These are phyloP conservation scores for Lithophane semibrunnea DNA, from an alignment of 2,888 invertebrate genomes.

Conservation along the genomic window DNA sequence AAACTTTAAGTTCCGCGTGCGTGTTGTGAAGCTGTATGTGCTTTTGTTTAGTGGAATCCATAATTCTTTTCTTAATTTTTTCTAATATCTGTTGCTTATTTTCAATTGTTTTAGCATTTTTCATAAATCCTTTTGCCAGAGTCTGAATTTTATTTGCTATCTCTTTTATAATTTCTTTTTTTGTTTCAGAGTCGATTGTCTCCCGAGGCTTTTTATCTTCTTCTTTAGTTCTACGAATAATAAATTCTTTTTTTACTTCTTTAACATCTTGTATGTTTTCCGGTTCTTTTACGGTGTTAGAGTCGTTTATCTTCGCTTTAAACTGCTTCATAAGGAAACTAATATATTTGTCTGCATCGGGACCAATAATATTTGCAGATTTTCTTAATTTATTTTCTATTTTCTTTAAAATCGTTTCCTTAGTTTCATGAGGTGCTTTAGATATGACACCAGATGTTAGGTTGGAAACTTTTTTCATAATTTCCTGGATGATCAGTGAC, in stretches of 20 bases:
- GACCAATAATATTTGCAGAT: conserved; percentile 69
- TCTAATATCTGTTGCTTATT: conserved; percentile 69
- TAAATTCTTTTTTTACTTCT: conserved; percentile 8
- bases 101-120: conserved; percentile 62
- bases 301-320: conserved; percentile 59
- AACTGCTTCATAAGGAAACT: conserved; percentile 79
- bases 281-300: conserved; percentile 40
- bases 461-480: conserved; percentile 73
- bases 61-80: conserved; percentile 65
- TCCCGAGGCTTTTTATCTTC: not conserved
- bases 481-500: conserved; percentile 63
- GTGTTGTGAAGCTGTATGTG: conserved; percentile 61
- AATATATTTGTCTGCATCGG: conserved; percentile 73
- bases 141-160: conserved; percentile 72
- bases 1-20: conserved; percentile 66
- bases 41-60: conserved; percentile 62
- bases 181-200: conserved; percentile 32
- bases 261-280: not conserved
- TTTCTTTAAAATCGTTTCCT: conserved; percentile 60
- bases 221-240: conserved; percentile 22
- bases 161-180: conserved; percentile 59
- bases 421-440: conserved; percentile 62
- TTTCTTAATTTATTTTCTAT: conserved; percentile 73
- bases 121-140: conserved; percentile 67
- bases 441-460: conserved; percentile 67